Percentiles rank a stretch among this genome's conserved stretches.
Evolutionary conservation across 2,113 vertebrate species (phyloP).

Genomic region (Calypte anna): DNA sequence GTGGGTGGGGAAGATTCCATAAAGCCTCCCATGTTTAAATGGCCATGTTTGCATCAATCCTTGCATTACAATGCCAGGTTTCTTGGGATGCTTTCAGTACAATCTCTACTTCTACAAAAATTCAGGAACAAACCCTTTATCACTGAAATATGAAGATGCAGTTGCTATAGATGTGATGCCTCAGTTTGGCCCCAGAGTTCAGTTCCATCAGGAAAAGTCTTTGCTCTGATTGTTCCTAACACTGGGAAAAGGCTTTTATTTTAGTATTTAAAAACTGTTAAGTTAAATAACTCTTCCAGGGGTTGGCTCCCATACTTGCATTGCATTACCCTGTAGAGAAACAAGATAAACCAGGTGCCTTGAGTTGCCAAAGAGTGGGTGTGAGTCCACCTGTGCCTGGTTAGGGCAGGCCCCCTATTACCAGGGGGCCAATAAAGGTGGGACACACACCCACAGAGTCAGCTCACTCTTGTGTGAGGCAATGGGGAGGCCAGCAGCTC

Average conservation of each 20-base stretch:
- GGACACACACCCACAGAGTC: no score
- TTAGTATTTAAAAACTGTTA: not conserved
- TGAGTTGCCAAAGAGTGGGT: no score
- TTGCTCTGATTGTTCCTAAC: not conserved
- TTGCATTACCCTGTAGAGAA: fast-evolving
- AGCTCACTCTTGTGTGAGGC: no score
- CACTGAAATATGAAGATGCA: not conserved
- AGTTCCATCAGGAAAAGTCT: not conserved
- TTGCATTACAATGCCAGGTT: not conserved
- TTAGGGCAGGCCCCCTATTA: no score
- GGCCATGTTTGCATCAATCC: not conserved
- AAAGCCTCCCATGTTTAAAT: not conserved
- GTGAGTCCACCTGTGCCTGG: no score
- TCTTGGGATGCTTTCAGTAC: not conserved
- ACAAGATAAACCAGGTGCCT: no score
- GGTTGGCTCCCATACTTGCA: not conserved
- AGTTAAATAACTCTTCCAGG: not conserved
- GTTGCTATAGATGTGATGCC: not conserved
- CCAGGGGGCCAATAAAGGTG: no score
- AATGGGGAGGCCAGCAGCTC: no score
- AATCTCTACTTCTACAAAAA: not conserved
- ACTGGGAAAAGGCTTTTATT: not conserved
- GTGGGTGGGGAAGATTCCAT: not conserved
- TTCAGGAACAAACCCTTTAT: not conserved
- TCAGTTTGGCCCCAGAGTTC: not conserved